phyloP scores from a whole-genome alignment of 2,113 vertebrate species.

The Vireo altiloquus region DNA sequence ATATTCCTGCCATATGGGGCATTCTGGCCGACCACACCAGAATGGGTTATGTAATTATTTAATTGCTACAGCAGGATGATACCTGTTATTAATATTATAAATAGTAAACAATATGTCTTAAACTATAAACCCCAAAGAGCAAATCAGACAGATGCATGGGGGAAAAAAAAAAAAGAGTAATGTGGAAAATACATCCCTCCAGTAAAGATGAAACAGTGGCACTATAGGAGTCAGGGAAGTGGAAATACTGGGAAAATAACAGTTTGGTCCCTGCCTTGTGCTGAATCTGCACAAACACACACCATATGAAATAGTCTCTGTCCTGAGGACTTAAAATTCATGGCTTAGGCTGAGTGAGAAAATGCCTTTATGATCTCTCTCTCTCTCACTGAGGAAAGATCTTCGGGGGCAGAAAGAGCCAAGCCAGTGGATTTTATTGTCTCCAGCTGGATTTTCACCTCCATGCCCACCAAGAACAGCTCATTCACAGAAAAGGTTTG shows the following conservation, averaged over 20 bases:
- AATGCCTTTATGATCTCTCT: background rate
- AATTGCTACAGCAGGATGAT: background rate
- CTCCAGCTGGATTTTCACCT: background rate
- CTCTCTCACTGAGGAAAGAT: background rate
- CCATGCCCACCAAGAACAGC: background rate
- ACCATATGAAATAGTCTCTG: background rate
- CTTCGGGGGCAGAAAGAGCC: background rate
- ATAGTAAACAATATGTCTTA: slow-evolving; percentile 19
- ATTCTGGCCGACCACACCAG: background rate
- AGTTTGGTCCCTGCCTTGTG: background rate
- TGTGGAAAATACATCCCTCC: background rate
- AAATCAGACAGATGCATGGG: background rate
- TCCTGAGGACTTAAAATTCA: slow-evolving; percentile 9
- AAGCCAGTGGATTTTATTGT: background rate
- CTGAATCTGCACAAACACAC: background rate
- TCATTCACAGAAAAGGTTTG: background rate
- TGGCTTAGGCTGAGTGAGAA: background rate
- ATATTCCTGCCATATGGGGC: background rate
- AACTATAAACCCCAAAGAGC: background rate
- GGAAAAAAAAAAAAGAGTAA: background rate
- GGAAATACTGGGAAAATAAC: slow-evolving; percentile 8
- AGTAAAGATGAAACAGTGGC: background rate
- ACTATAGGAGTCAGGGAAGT: background rate
- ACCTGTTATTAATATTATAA: slow-evolving; percentile 25
- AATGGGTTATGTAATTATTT: background rate